phyloP scores from a whole-genome alignment of 1,140 invertebrate species.

The Manduca sexta region DNA sequence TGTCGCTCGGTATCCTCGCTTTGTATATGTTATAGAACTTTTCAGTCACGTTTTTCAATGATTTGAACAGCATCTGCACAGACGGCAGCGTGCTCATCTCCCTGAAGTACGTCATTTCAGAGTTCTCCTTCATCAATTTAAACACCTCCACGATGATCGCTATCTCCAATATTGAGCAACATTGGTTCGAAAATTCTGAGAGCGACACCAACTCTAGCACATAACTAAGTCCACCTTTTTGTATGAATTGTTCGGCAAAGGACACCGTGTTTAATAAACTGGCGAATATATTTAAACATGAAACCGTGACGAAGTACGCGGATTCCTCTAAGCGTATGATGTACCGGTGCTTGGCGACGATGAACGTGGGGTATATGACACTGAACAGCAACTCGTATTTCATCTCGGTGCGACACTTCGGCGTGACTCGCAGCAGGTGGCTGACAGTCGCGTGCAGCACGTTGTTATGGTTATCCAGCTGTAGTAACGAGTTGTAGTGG shows the following conservation, averaged over 20 bases:
- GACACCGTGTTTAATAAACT: constrained; percentile 72
- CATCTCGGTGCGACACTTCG: constrained; percentile 70
- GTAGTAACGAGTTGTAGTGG: constrained; percentile 74
- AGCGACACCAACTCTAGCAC: constrained; percentile 72
- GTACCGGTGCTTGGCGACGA: constrained; percentile 71
- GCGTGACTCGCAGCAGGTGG: constrained; percentile 76
- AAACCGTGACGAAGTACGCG: constrained; percentile 75
- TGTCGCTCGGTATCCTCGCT: constrained; percentile 36
- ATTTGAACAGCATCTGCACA: constrained; percentile 71
- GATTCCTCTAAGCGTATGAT: constrained; percentile 56
- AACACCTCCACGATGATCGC: constrained; percentile 76
- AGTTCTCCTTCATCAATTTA: constrained; percentile 57
- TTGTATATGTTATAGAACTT: constrained; percentile 52
- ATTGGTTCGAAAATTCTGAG: constrained; percentile 73
- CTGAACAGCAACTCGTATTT: constrained; percentile 75
- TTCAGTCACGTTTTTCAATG: constrained; percentile 66
- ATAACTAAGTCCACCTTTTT: constrained; percentile 73
- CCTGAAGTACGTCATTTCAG: constrained; percentile 38
- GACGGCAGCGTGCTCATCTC: constrained; percentile 62
- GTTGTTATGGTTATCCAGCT: constrained; percentile 72
- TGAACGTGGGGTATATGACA: constrained; percentile 77
- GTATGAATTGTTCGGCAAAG: constrained; percentile 76
- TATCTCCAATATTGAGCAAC: constrained; percentile 77
- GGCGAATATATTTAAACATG: constrained; percentile 76
- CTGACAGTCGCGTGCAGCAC: constrained; percentile 74